Percentiles rank a stretch among this genome's conserved stretches.
These are phyloP conservation scores for Takifugu rubripes DNA, from an alignment of 2,797 vertebrate genomes.

Conservation along the genomic window DNA sequence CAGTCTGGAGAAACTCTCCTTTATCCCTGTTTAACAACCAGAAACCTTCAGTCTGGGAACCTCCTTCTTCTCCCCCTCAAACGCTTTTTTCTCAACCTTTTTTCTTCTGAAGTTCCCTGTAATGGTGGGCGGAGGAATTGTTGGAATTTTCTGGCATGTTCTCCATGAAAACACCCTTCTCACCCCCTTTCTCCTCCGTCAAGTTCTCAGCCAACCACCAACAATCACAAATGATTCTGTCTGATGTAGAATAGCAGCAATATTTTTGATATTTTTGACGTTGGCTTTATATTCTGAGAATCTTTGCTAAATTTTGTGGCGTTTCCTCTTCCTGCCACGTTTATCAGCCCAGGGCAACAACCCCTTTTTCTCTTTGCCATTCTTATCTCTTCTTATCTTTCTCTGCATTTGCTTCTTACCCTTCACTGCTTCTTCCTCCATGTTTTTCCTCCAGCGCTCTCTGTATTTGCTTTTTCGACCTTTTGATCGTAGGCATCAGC, in stretches of 20 bases:
- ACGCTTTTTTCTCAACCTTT: slow-evolving; percentile 34
- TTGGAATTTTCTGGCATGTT: slow-evolving; percentile 30
- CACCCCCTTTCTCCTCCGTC: slow-evolving; percentile 24
- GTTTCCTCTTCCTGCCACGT: slow-evolving; percentile 56
- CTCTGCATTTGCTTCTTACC: slow-evolving; percentile 67
- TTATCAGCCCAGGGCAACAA: slow-evolving; percentile 64
- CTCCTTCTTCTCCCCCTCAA: slow-evolving; percentile 28
- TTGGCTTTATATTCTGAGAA: slow-evolving; percentile 4
- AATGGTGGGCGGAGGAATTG: slow-evolving; percentile 8
- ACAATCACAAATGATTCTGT: background rate
- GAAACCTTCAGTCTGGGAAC: slow-evolving; percentile 29
- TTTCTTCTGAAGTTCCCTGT: slow-evolving; percentile 6
- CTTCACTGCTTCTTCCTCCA: slow-evolving; percentile 63
- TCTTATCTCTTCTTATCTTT: slow-evolving; percentile 55
- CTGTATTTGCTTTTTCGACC: slow-evolving; percentile 62
- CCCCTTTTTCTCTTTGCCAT: slow-evolving; percentile 64
- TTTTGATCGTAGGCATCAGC: slow-evolving; percentile 59
- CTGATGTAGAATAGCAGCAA: background rate
- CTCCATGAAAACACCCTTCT: slow-evolving; percentile 26
- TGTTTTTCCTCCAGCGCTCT: slow-evolving; percentile 59
- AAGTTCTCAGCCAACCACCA: slow-evolving; percentile 19
- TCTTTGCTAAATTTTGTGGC: slow-evolving; percentile 7
- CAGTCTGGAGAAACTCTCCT: slow-evolving; percentile 26
- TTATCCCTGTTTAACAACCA: slow-evolving; percentile 28
- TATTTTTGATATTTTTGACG: slow-evolving; percentile 25